A percentile compares a stretch with the other conserved stretches of the same genome.
phyloP scores from a whole-genome alignment of 92 coral and sea anemone genomes.

The Zoanthus gigantus region DNA sequence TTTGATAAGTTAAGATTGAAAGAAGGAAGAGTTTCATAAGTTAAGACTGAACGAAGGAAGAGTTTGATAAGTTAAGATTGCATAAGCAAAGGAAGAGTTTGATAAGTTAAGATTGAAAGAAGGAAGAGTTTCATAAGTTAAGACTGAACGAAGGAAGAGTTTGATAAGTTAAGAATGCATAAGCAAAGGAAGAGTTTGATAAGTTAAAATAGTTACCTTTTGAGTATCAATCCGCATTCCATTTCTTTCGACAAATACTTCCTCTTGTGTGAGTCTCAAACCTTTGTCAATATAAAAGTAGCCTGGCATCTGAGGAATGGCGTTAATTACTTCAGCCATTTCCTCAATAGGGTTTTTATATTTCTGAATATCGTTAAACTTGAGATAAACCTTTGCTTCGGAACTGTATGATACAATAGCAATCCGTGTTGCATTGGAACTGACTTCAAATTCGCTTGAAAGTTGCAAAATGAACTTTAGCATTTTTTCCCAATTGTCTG shows the following conservation, averaged over 20 bases:
- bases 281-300: constrained; percentile 34
- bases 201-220: not conserved
- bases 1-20: too few species aligned
- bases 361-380: constrained; percentile 12
- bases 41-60: too few species aligned
- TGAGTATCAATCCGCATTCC: constrained; percentile 25
- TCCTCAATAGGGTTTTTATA: constrained; percentile 1
- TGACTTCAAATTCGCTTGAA: constrained; percentile 27
- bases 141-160: too few species aligned
- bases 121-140: too few species aligned
- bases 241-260: constrained; percentile 26
- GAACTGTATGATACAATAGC: constrained; percentile 44
- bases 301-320: constrained; percentile 23
- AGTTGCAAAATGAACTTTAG: constrained; percentile 4
- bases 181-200: too few species aligned
- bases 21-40: too few species aligned
- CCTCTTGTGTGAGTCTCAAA: constrained; percentile 31
- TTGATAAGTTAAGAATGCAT: too few species aligned
- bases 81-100: too few species aligned
- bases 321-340: constrained; percentile 11
- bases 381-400: constrained; percentile 7
- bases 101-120: too few species aligned
- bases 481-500: constrained; percentile 36
- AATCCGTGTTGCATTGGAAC: constrained; percentile 21
- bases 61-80: too few species aligned